Base-by-base conservation (phyloP, 2,113 vertebrate genomes). In the Mesocricetus auratus region DNA sequence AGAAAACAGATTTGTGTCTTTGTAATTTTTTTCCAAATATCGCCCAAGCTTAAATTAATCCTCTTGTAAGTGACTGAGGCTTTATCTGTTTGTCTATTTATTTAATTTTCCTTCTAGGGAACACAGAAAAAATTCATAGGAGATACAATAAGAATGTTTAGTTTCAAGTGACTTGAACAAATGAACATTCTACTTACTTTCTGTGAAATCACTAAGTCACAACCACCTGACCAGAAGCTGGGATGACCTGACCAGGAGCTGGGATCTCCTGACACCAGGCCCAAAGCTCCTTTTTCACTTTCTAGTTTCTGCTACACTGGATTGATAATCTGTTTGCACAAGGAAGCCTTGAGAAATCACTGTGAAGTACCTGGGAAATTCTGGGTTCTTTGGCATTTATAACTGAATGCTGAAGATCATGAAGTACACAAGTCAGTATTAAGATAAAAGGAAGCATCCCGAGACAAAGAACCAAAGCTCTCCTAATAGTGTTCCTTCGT, bases 171-270 rank as follows among this genome's bases (percentile, higher is more conserved):
- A 17, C 22, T 86, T 93, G n/a, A 93, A 79, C 42, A 89, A 96
- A 95, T 96, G 50, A 96, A 39, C 82, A 91, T 73, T 96, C 95
- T 96, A 86, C 90, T 90, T 92, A 86, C 39, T 95, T 86, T 62
- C 13, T 13, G 91, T 93, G 93, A 96, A 96, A 89, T 94, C 50
- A 47, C 45, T 81, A 13, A 42, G 29, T 82, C 47, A 42, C 7
- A 45, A 81, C 81, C 50, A 53, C 50, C 50, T 53, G 11, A 53
- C 11, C 50, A 53, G 50, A 53, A 53, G 11, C 50, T 53, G 50
- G 11, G 50, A 53, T 10, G 1, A 91, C 77, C 93, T 86, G 68
- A 74, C 71, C n/a, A 82, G 17, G 17, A 87, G 39, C 26, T 33
- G 47, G 13, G 39, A 53, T 53, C 50, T 10, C 50, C 50, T 53